phyloP scores from a whole-genome alignment of 2,888 invertebrate genomes.

The Synergus gifuensis region DNA sequence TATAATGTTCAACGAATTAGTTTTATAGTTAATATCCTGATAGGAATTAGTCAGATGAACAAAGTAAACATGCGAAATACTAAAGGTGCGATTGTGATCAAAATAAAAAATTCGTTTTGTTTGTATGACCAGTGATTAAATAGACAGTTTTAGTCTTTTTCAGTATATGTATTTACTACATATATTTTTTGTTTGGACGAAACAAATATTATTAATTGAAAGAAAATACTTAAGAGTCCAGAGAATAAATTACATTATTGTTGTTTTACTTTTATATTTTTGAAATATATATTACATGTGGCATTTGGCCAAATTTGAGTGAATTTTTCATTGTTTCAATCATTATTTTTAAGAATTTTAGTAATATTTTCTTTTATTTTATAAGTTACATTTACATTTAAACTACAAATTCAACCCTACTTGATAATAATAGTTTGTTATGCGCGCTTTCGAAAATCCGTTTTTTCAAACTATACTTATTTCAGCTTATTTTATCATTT shows the following conservation, averaged over 20 bases:
- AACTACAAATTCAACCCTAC: no score
- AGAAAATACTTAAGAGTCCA: neutral
- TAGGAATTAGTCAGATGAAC: neutral
- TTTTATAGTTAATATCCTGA: constrained; percentile 1
- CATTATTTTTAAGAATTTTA: neutral
- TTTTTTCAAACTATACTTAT: no score
- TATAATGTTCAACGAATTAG: constrained; percentile 4
- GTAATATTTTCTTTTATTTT: no score
- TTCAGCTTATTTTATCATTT: neutral
- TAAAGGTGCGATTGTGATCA: neutral
- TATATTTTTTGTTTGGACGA: neutral
- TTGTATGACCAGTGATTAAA: neutral
- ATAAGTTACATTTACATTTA: no score
- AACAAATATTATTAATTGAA: neutral
- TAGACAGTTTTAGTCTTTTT: neutral
- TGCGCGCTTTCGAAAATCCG: no score
- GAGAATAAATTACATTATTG: constrained; percentile 9
- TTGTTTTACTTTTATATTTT: constrained; percentile 13
- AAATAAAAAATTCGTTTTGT: neutral
- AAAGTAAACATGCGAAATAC: neutral
- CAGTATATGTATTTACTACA: no score
- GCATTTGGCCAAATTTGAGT: neutral
- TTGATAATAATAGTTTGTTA: no score
- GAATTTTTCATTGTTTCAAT: neutral
- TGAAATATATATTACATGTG: neutral